A percentile compares a stretch with the other conserved stretches of the same genome.
Conservation (phyloP, 2,888 invertebrate species). For the Vesta saturnalis region DNA sequence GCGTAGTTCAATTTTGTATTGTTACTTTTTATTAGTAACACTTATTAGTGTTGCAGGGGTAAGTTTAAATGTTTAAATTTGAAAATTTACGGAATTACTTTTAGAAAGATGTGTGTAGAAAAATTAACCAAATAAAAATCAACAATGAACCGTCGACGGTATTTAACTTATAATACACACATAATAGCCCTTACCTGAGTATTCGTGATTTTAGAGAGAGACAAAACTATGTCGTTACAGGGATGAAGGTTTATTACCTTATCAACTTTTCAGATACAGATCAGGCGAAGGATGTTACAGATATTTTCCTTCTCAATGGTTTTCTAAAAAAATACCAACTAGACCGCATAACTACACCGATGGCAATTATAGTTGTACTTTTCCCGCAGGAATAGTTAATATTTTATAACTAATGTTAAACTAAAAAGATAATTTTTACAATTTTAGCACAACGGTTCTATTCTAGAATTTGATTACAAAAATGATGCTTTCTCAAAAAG, state of each 20-base stretch:
- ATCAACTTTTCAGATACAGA: slow-evolving; percentile 25
- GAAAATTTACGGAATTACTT: too few relatives aligned
- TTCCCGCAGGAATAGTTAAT: slow-evolving; percentile 11
- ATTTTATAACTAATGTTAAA: not conserved
- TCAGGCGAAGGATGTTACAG: slow-evolving; percentile 32
- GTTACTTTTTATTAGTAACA: too few relatives aligned
- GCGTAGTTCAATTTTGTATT: too few relatives aligned
- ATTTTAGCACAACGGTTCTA: not conserved
- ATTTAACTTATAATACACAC: too few relatives aligned
- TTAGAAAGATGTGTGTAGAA: too few relatives aligned
- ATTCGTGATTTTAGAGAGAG: too few relatives aligned
- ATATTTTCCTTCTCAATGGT: slow-evolving; percentile 16
- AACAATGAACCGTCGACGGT: too few relatives aligned
- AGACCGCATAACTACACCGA: not conserved
- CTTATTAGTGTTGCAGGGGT: too few relatives aligned
- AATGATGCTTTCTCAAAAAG: slow-evolving; percentile 22
- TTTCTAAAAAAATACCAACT: not conserved
- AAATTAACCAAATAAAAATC: too few relatives aligned
- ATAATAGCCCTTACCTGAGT: too few relatives aligned
- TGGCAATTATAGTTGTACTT: not conserved
- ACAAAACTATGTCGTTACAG: slow-evolving; percentile 30
- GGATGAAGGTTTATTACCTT: slow-evolving; percentile 24
- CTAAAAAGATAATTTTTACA: not conserved
- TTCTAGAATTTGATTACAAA: slow-evolving; percentile 18
- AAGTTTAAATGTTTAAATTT: too few relatives aligned